Evolutionary conservation across 2,888 invertebrate species (phyloP).

Genomic region (Pharmacophagus antenor): DNA sequence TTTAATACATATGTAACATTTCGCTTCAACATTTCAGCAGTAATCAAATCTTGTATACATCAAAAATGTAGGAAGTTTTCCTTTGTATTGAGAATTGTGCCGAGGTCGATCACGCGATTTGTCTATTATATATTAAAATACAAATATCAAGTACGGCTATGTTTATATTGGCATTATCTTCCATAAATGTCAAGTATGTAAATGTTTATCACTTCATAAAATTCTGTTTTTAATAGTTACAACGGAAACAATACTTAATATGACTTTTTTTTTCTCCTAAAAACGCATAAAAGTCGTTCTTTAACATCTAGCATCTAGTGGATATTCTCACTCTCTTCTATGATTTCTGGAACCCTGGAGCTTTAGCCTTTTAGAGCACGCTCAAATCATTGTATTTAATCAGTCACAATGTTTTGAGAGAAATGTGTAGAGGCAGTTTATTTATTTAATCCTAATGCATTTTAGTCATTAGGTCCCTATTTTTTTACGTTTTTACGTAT

Average conservation of each 20-base stretch:
- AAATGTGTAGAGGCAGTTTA: too few species aligned
- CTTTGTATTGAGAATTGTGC: slow-evolving; percentile 42
- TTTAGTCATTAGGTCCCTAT: too few species aligned
- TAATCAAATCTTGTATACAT: slow-evolving; percentile 22
- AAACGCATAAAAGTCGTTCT: background rate
- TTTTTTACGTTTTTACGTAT: too few species aligned
- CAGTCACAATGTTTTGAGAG: too few species aligned
- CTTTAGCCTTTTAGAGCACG: too few species aligned
- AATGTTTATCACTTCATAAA: slow-evolving; percentile 6
- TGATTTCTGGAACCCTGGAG: too few species aligned
- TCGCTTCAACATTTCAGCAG: slow-evolving; percentile 9
- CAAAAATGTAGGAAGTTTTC: slow-evolving; percentile 25
- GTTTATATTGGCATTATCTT: slow-evolving; percentile 32
- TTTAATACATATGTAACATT: too few species aligned
- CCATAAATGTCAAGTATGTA: slow-evolving; percentile 21
- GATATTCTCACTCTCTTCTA: too few species aligned
- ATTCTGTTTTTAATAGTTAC: background rate
- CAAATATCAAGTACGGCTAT: slow-evolving; percentile 39
- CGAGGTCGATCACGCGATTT: slow-evolving; percentile 66
- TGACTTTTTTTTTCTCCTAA: background rate
- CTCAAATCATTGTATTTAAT: too few species aligned
- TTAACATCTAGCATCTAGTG: too few species aligned
- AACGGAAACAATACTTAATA: background rate
- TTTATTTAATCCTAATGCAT: too few species aligned
- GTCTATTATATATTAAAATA: slow-evolving; percentile 64